phyloP scores from a whole-genome alignment of 1,140 invertebrate genomes.

The Pantala flavescens region DNA sequence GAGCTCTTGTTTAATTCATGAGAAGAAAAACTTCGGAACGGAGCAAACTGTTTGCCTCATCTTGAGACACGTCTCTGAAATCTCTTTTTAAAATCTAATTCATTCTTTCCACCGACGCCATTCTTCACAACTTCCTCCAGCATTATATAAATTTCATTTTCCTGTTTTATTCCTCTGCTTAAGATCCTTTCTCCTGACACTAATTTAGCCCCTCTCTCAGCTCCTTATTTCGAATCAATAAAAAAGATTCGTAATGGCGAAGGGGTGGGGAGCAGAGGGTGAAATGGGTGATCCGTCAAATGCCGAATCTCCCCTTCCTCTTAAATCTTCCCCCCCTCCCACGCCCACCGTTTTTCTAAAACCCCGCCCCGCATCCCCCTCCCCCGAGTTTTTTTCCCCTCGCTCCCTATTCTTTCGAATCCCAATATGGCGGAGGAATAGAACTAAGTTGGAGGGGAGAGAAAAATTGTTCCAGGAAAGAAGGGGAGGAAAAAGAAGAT shows the following conservation, averaged over 20 bases:
- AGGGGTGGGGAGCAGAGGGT: neutral
- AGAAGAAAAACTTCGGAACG: too few species aligned
- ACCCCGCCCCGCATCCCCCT: neutral
- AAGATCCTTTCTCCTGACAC: too few species aligned
- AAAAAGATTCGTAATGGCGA: constrained; percentile 9
- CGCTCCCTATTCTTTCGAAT: neutral
- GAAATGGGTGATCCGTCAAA: neutral
- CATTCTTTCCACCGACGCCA: too few species aligned
- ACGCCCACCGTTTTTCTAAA: neutral
- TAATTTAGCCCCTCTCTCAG: neutral
- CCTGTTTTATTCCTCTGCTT: too few species aligned
- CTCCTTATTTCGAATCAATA: neutral
- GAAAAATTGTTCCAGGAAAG: neutral
- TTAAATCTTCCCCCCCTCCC: neutral
- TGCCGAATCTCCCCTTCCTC: neutral
- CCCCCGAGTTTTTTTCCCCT: neutral
- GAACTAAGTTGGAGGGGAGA: neutral
- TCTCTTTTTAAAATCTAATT: too few species aligned
- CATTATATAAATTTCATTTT: too few species aligned
- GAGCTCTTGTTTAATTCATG: too few species aligned
- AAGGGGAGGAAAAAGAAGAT: neutral
- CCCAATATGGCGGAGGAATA: neutral
- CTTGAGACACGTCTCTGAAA: too few species aligned
- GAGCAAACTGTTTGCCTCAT: too few species aligned
- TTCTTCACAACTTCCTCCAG: too few species aligned